phyloP scores from a whole-genome alignment of 2,113 vertebrate species.

The Pithys albifrons region DNA sequence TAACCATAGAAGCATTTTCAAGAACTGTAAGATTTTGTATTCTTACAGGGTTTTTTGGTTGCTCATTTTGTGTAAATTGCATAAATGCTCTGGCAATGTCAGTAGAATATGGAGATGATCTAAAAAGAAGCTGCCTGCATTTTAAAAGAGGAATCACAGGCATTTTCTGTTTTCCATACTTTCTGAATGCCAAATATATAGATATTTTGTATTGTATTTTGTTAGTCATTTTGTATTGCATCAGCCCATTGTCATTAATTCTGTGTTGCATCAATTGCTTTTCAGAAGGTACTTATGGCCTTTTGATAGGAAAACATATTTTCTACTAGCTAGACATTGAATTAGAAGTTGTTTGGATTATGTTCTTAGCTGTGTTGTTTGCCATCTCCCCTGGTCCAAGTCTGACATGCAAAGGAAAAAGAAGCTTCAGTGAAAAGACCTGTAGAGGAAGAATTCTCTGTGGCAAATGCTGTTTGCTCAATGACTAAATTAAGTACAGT shows the following conservation, averaged over 20 bases:
- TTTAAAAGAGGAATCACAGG: background rate
- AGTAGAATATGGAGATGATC: background rate
- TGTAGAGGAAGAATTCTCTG: background rate
- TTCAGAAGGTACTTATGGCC: background rate
- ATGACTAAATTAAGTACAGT: background rate
- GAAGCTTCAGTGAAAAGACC: background rate
- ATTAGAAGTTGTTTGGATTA: background rate
- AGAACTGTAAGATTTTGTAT: background rate
- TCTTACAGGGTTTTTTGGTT: background rate
- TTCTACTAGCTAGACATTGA: background rate
- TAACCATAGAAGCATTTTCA: background rate
- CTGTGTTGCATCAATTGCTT: rapidly evolving
- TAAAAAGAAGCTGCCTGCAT: background rate
- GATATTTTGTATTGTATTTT: background rate
- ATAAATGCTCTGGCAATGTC: background rate
- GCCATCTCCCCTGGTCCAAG: background rate
- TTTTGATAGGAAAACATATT: background rate
- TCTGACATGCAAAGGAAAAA: background rate
- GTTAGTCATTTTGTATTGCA: background rate
- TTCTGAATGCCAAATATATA: background rate
- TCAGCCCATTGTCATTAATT: background rate
- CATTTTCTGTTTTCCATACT: background rate
- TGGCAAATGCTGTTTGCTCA: background rate
- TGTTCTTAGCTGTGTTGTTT: background rate
- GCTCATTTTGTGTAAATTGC: background rate